These are phyloP conservation scores for Brachyrhaphis roseni DNA, from an alignment of 2,797 vertebrate genomes.

Conservation along the genomic window DNA sequence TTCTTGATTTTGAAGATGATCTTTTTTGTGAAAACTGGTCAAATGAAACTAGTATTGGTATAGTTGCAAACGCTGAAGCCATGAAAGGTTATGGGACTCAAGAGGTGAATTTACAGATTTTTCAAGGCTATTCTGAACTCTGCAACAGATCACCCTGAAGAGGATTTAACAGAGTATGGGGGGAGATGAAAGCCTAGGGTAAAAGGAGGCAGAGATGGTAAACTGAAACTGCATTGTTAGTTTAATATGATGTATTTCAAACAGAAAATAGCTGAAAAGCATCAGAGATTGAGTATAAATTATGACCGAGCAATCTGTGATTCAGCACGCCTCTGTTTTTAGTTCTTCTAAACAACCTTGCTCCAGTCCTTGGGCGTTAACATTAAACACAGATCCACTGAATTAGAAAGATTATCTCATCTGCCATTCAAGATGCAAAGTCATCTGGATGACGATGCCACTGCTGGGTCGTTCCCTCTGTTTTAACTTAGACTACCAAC, in stretches of 20 bases:
- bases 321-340: constrained; percentile 37
- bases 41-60: constrained; percentile 35
- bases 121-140: constrained; percentile 38
- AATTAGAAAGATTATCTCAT: constrained; percentile 70
- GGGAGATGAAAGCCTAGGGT: constrained; percentile 30
- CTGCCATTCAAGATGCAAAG: constrained; percentile 73
- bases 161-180: background rate
- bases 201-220: background rate
- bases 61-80: constrained; percentile 51
- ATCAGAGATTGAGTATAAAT: constrained; percentile 5
- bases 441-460: constrained; percentile 61
- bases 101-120: constrained; percentile 52
- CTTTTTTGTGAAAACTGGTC: constrained; percentile 10
- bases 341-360: constrained; percentile 29
- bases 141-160: constrained; percentile 26
- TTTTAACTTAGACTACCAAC: constrained; percentile 44
- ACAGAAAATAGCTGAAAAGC: background rate
- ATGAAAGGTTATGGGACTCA: constrained; percentile 51
- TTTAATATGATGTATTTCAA: background rate
- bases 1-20: background rate
- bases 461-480: constrained; percentile 50
- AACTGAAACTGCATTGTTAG: background rate
- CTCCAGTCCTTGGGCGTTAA: constrained; percentile 30
- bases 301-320: constrained; percentile 11
- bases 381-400: constrained; percentile 57